Conservation (phyloP, 2,888 invertebrate species). For the Meganola albula region DNA sequence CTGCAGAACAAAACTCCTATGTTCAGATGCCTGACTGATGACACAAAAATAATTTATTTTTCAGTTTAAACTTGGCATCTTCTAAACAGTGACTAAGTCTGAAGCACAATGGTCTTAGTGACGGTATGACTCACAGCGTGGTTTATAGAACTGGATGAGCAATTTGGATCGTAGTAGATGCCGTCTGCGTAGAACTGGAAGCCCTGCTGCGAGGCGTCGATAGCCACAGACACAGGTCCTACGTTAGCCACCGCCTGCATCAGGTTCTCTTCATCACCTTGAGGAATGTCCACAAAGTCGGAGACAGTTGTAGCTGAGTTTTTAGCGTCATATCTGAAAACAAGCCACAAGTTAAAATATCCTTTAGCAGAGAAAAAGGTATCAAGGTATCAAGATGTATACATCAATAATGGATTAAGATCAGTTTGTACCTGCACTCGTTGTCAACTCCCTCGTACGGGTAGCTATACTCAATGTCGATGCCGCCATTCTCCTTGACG, state of each 20-base stretch:
- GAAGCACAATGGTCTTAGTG: too few relatives aligned
- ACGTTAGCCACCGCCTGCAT: slow-evolving; percentile 86
- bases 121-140: slow-evolving; percentile 90
- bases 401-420: too few relatives aligned
- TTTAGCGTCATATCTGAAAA: slow-evolving; percentile 79
- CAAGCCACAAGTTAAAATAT: too few relatives aligned
- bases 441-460: slow-evolving; percentile 90
- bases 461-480: slow-evolving; percentile 93
- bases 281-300: slow-evolving; percentile 86
- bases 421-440: slow-evolving; percentile 82
- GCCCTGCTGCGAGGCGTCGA: slow-evolving; percentile 89
- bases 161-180: slow-evolving; percentile 88
- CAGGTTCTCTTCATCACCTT: slow-evolving; percentile 84
- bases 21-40: neutral
- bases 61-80: neutral
- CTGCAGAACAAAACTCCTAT: slow-evolving; percentile 28
- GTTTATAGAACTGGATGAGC: slow-evolving; percentile 84
- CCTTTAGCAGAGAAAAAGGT: too few relatives aligned
- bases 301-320: slow-evolving; percentile 87
- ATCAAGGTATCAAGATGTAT: too few relatives aligned
- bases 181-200: slow-evolving; percentile 92
- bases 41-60: neutral
- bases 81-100: too few relatives aligned
- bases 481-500: slow-evolving; percentile 88
- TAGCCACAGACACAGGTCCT: slow-evolving; percentile 92